Conservation (phyloP, 2,888 invertebrate genomes). For the Graphium colonna region DNA sequence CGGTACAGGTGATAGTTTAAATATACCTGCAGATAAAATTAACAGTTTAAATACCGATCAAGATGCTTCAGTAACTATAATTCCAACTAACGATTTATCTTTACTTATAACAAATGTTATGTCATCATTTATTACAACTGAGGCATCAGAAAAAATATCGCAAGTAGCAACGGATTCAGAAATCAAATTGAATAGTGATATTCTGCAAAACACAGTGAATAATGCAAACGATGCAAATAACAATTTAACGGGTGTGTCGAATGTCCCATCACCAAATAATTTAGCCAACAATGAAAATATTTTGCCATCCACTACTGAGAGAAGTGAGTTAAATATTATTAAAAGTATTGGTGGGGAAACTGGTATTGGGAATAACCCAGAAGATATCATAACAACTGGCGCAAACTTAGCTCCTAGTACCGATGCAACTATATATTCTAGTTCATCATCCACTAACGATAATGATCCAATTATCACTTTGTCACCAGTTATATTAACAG, state of each 20-base stretch:
- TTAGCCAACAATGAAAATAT: neutral
- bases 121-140: too few species aligned
- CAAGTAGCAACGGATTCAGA: too few species aligned
- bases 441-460: neutral
- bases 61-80: too few species aligned
- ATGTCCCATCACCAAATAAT: neutral
- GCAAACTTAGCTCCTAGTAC: neutral
- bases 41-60: too few species aligned
- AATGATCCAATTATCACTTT: neutral
- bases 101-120: too few species aligned
- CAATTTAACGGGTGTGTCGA: neutral
- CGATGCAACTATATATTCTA: neutral
- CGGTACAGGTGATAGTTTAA: too few species aligned
- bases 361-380: neutral
- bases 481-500: neutral
- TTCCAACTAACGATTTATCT: too few species aligned
- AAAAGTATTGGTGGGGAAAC: neutral
- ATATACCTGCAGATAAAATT: too few species aligned
- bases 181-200: too few species aligned
- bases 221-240: neutral
- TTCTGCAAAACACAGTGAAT: neutral
- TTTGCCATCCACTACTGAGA: neutral
- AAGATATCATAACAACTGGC: neutral
- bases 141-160: too few species aligned
- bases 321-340: neutral